Evolutionary conservation across 1,140 invertebrate species (phyloP).

Genomic region (Drosophila hydei): DNA sequence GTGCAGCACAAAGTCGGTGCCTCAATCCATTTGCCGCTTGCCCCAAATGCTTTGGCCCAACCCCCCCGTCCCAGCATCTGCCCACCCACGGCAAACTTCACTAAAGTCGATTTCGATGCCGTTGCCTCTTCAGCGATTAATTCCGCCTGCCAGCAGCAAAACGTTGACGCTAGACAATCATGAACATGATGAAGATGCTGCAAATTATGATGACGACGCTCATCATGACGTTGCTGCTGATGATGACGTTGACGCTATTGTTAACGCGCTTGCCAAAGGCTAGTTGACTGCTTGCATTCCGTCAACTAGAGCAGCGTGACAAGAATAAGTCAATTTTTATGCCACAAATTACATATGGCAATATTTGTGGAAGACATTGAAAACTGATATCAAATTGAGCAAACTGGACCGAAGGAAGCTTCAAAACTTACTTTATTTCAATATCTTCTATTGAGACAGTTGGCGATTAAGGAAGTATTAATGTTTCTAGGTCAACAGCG

Average conservation of each 20-base stretch:
- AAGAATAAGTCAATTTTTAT: background rate
- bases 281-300: slow-evolving; percentile 24
- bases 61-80: background rate
- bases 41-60: background rate
- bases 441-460: no score
- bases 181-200: background rate
- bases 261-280: no score
- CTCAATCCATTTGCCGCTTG: slow-evolving; percentile 50
- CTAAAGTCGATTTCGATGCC: slow-evolving; percentile 10
- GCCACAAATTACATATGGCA: no score
- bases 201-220: background rate
- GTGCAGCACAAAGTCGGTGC: slow-evolving; percentile 43
- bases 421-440: no score
- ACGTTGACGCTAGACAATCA: slow-evolving; percentile 8
- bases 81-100: background rate
- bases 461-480: no score
- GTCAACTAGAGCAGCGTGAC: background rate
- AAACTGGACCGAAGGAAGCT: no score
- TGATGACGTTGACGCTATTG: slow-evolving; percentile 2
- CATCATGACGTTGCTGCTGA: slow-evolving; percentile 11
- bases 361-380: background rate
- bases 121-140: slow-evolving; percentile 38
- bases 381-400: no score
- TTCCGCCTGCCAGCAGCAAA: slow-evolving; percentile 38
- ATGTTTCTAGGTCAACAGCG: no score